Base-by-base conservation (phyloP, 2,113 vertebrate genomes). In the Paramisgurnus dabryanus region DNA sequence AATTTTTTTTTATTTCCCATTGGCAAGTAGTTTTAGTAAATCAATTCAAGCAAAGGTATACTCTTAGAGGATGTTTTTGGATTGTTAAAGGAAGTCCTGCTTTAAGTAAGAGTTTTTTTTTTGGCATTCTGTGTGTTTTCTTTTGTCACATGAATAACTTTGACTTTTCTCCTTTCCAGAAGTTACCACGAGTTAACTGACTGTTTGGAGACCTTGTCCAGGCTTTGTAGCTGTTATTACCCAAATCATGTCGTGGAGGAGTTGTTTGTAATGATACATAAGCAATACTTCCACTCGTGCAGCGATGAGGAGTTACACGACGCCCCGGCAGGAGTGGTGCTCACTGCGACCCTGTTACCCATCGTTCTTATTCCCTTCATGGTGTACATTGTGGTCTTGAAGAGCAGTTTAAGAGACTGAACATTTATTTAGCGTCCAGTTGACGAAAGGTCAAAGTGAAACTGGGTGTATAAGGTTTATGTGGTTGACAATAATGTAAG, bases 301-400 rank as follows among this genome's bases (percentile, higher is more conserved):
- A 60, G 68, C 0, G 5, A 84, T 27, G 82, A 90, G 0, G 7
- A 2, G 2, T 34, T 75, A 0, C 11, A 13, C 2, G 91, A 92
- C 0, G 80, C 87, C 0, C 93, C 92, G 4, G 72, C 83, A 0
- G n/a, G 27, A 3, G 17, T 91, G 70, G 86, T 91, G 53, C 61
- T 92, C 12, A 3, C 60, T 0, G 88, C 92, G 72, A 93, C 91
- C 0, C 83, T 93, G 61, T 34, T 90, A 65, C 90, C 91, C 0
- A 88, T 93, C 34, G 80, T 82, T 80, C 18, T 93, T 53, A 89
- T 93, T 72, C 90, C 91, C 0, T 0, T 86, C 3, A 84, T 92
- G 75, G 88, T 93, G 50, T 91, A 85, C 58, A 60, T 91, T 74
- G 85, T 91, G 8, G 76, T 89, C 2, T 81, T 81, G 80, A 92